phyloP scores from a whole-genome alignment of 2,113 vertebrate genomes.

The Psephotus haematonotus region DNA sequence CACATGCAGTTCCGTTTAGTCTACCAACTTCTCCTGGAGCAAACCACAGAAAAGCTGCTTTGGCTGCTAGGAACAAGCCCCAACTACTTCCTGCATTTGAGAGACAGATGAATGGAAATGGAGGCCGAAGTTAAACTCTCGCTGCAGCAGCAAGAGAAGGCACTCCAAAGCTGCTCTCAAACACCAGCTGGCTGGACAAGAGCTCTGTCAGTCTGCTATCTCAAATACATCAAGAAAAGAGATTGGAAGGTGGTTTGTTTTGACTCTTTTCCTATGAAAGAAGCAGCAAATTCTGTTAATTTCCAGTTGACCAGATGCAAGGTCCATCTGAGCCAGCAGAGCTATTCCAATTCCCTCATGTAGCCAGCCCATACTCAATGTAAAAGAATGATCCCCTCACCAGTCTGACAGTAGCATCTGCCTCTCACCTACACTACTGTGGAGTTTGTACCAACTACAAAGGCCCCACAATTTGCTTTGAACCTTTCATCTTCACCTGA shows the following conservation, averaged over 20 bases:
- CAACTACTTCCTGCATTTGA: not conserved
- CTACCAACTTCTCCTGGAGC: not conserved
- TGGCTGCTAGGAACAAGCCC: not conserved
- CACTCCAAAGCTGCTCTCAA: not conserved
- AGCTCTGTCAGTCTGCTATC: not conserved
- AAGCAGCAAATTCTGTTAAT: not conserved
- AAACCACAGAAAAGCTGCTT: not conserved
- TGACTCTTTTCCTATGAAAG: not conserved
- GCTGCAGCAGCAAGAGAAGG: not conserved
- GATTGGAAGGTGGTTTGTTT: not conserved
- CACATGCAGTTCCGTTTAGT: not conserved
- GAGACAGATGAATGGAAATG: not conserved
- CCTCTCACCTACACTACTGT: not conserved
- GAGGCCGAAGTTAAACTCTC: not conserved
- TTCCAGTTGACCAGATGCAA: not conserved
- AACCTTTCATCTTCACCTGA: not conserved
- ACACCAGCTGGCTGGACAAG: not conserved
- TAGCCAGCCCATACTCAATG: accelerated
- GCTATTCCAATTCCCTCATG: not conserved
- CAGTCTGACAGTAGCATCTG: not conserved
- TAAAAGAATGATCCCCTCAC: not conserved
- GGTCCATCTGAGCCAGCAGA: not conserved
- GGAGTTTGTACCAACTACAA: not conserved
- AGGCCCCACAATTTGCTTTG: not conserved
- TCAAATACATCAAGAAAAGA: not conserved